phyloP scores from a whole-genome alignment of 2,113 vertebrate genomes.

The Ahaetulla prasina region DNA sequence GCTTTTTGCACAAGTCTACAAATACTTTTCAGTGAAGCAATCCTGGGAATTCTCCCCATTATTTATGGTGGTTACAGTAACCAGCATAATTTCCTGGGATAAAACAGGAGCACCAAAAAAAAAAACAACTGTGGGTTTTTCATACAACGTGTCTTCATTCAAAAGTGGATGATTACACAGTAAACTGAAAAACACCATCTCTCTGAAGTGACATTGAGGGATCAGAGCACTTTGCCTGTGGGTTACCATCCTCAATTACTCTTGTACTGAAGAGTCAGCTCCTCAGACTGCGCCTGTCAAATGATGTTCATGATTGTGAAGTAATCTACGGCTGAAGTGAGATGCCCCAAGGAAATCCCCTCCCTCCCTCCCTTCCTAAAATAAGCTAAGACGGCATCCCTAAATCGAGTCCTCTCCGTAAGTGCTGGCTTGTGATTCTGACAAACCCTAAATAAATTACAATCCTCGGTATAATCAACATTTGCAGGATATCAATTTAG shows the following conservation, averaged over 20 bases:
- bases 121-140: neutral
- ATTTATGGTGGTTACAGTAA: neutral
- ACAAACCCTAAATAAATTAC: neutral
- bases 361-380: neutral
- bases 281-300: neutral
- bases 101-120: neutral
- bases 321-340: neutral
- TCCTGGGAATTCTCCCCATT: neutral
- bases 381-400: neutral
- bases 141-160: neutral
- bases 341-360: neutral
- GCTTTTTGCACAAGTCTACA: neutral
- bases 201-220: neutral
- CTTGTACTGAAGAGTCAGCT: neutral
- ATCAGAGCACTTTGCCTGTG: neutral
- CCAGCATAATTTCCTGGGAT: neutral
- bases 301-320: neutral
- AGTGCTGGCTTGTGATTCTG: neutral
- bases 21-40: neutral
- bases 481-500: neutral
- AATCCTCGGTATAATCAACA: neutral
- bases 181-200: neutral
- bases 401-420: neutral
- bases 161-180: neutral
- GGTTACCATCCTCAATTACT: neutral